Evolutionary conservation across 2,888 invertebrate genomes (phyloP), one percentile per base, ranked within the genome.

Genomic region (Rhyacophila evoluta): DNA sequence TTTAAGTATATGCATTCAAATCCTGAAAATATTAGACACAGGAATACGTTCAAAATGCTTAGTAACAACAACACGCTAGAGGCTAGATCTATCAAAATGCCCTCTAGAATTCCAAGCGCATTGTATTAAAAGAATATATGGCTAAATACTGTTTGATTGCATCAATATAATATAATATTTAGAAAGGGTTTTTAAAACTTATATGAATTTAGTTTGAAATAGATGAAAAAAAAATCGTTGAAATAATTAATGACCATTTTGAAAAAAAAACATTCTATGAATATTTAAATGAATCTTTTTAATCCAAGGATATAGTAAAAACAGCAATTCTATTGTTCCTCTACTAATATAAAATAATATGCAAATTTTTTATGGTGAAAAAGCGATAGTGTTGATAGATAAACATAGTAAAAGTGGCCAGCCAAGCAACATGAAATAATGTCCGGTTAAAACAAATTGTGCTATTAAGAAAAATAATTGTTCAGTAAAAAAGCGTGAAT

Each of bases 391-490:
- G 55, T 55, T 55, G 8, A 25, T 55, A 55, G 55, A 55, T 55
- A 55, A 25, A 55, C 19, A 10, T 55, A 25, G 25, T 55, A 25
- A 55, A 55, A 55, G 19, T 55, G 25, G 10, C 25, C 19, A 19
- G 19, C 25, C 19, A 19, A 15, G 19, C 19, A 19, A 55, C 55
- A 19, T 10, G 25, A 55, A 55, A 55, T 55, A 55, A 55, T 55
- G 25, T 15, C 55, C 19, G 19, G 55, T 55, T 55, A 55, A 55
- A 55, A 55, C 55, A 55, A 55, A 25, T 8, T 6, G 12, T 8
- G 55, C 19, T 55, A 19, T 55, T 55, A 55, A 55, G 29, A 55
- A 41, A 19, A 55, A 55, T 55, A 55, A 55, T 55, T 55, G 19
- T 25, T 55, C 29, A 33, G 29, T 5, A 55, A 55, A 55, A 39